Base-by-base conservation (phyloP, 2,888 invertebrate genomes). In the Xestia rhomboidea region DNA sequence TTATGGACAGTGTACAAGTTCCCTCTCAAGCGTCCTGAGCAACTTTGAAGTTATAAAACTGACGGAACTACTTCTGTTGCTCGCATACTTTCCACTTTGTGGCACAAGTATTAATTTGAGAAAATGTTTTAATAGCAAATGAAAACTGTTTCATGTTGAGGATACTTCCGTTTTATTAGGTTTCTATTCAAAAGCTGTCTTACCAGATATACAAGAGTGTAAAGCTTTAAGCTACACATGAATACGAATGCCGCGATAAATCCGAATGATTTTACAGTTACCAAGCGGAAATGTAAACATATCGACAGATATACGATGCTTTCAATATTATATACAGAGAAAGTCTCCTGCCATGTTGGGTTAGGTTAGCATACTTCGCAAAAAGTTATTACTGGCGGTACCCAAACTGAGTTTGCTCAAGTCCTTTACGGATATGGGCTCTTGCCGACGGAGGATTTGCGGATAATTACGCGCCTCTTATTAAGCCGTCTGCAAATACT, bases 401-500 rank as follows among this genome's bases (percentile, higher is more conserved):
- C 90, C 90, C 91, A 88, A 89, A 90, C 89, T 81, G 91, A 93
- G 93, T 94, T 94, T 93, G 91, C 93, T 85, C 91, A 93, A 93
- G 92, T 93, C 92, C 92, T 93, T 92, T 90, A 89, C 90, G 91
- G 92, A 91, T 93, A 91, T 92, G 87, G 90, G 89, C 82, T 87
- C 87, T 84, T 83, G 81, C 89, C 87, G 88, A 81, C 87, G 81
- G 79, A 89, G 92, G 93, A 93, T 94, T 93, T 92, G 91, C 91
- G 92, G 93, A 94, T 94, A 94, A 94, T 94, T 94, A 94, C 94
- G 88, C 91, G 91, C 91, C 92, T 93, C 93, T 91, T 94, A 93
- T 93, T 94, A 94, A 94, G 94, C 92, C 90, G 90, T 92, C 92
- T 88, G 93, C 91, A 94, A 94, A 94, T 94, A 94, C 92, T 91